A percentile compares a stretch with the other conserved stretches of the same genome.
These are phyloP conservation scores for Clarias pachynema DNA, from an alignment of 2,797 vertebrate genomes.

Conservation along the genomic window DNA sequence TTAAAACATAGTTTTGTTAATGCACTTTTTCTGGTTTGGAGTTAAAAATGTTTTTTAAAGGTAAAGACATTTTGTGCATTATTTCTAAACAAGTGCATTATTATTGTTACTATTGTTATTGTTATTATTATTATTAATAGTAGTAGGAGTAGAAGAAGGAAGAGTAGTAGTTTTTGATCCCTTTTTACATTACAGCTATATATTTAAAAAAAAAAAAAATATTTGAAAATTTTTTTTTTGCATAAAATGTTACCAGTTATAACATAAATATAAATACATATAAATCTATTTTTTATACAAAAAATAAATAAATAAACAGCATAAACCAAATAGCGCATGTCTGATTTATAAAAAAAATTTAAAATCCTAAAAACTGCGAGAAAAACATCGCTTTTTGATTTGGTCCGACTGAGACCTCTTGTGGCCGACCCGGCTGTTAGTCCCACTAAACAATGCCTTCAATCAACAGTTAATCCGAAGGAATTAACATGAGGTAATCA, in stretches of 20 bases:
- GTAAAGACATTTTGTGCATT: not conserved
- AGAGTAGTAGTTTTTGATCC: not conserved
- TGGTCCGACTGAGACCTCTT: constrained; percentile 8
- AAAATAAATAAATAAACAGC: not conserved
- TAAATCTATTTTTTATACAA: not conserved
- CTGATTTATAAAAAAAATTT: not conserved
- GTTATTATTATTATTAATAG: not conserved
- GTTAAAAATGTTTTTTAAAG: not conserved
- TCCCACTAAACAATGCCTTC: constrained; percentile 9
- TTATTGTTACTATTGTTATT: not conserved
- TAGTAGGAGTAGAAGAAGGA: not conserved
- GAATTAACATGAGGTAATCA: constrained; percentile 22
- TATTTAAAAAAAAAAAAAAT: too few species aligned
- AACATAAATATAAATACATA: not conserved
- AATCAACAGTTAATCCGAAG: constrained; percentile 1
- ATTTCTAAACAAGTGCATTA: not conserved
- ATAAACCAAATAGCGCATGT: not conserved
- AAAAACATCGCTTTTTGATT: not conserved
- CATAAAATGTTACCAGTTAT: not conserved
- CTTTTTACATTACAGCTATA: not conserved
- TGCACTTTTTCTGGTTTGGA: not conserved
- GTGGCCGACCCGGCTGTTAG: not conserved
- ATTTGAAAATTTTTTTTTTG: too few species aligned
- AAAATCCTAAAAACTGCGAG: not conserved
- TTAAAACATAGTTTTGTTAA: not conserved